Evolutionary conservation across 1,140 invertebrate genomes (phyloP), one percentile per base, ranked within the genome.

Genomic region (Plectus sambesii): DNA sequence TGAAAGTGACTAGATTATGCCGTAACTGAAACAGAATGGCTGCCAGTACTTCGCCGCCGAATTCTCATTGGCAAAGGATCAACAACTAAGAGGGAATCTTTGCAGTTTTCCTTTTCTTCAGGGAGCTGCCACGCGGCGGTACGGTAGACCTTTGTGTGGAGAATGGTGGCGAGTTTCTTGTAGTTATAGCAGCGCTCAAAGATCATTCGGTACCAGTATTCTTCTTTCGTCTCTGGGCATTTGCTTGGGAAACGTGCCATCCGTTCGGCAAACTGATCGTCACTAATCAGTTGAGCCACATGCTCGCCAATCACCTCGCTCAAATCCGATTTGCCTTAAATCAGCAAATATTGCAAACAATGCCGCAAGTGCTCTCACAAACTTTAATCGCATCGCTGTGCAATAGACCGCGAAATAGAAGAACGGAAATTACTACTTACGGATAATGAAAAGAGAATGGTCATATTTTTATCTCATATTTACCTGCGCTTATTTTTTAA

Each of bases 101-200:
- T 51, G 35, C 58, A 47, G 49, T 63, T 63, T 43, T 63, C 61
- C 30, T 64, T 63, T 33, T 62, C 60, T 8, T 64, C 61, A 3
- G 41, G 22, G 9, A 49, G 41, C 33, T 62, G 61, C 61, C 61
- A 63, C 15, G 58, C 50, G 6, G 50, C 50, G 17, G 50, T 52
- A 17, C 63, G 60, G 36, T 66, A 66, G 17, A 66, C 60, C 42
- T 66, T 66, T 26, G 62, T 68, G 44, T 66, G 64, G 2, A 66
- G 51, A 15, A 66, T 42, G 12, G 46, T 60, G 12, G 58, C 49
- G 36, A 67, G 50, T 44, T 68, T 67, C 5, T 51, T 39, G 12
- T 51, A 42, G 20, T 42, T 42, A 42, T 53, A 67, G 39, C 44
- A 56, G 19, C 56, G 35, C 39, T 67, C 64, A 44, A 67, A 67